phyloP scores from a whole-genome alignment of 2,113 vertebrate species.

The Clupea harengus region DNA sequence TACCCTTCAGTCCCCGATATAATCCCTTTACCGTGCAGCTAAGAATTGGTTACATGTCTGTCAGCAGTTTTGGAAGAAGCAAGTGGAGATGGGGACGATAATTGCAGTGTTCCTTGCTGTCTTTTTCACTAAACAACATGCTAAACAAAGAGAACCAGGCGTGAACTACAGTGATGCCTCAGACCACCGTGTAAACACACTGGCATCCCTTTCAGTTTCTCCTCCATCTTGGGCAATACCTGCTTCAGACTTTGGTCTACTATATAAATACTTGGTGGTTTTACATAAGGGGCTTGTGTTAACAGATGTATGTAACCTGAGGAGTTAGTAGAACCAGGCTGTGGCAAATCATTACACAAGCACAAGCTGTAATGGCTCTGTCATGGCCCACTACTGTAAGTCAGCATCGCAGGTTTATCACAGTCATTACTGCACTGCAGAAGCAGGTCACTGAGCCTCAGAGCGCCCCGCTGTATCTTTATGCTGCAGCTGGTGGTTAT shows the following conservation, averaged over 20 bases:
- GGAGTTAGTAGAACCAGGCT: background rate
- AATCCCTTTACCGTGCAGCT: background rate
- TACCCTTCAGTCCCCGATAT: background rate
- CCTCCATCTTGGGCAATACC: too few relatives aligned
- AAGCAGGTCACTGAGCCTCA: background rate
- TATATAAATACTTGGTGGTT: background rate
- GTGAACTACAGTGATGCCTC: too few relatives aligned
- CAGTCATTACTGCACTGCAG: background rate
- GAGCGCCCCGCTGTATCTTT: background rate
- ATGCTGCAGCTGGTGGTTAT: background rate
- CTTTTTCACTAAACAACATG: background rate
- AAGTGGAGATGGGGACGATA: background rate
- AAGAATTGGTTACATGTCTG: background rate
- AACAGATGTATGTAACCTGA: background rate
- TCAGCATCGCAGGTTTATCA: background rate
- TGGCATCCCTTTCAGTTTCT: too few relatives aligned
- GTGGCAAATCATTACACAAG: constrained; percentile 5
- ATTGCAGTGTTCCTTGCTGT: background rate
- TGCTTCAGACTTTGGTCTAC: background rate
- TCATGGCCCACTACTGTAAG: background rate
- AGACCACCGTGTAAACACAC: too few relatives aligned
- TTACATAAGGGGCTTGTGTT: background rate
- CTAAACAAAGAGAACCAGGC: too few relatives aligned
- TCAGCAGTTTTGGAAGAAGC: background rate
- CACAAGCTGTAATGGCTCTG: background rate